A percentile compares a stretch with the other conserved stretches of the same genome.
phyloP scores from a whole-genome alignment of 2,113 vertebrate species.

The Hyperopisus bebe region DNA sequence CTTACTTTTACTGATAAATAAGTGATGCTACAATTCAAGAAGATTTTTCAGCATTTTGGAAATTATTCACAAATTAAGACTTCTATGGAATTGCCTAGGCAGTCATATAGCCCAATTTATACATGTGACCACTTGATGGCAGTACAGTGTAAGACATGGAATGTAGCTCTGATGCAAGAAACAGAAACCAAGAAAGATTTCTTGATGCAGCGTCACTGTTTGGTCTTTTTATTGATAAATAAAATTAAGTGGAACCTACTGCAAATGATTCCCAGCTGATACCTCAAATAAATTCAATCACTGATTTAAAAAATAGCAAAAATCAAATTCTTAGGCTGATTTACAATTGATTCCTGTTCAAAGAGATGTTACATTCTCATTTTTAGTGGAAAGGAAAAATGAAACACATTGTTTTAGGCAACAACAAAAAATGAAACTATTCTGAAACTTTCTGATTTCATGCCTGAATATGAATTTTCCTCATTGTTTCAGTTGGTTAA shows the following conservation, averaged over 20 bases:
- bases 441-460: neutral
- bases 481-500: neutral
- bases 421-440: neutral
- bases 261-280: neutral
- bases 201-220: neutral
- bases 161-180: neutral
- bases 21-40: neutral
- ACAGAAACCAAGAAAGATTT: neutral
- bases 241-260: neutral
- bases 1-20: neutral
- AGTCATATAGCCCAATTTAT: neutral
- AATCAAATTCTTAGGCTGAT: neutral
- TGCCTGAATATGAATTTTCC: neutral
- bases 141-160: conserved; percentile 5
- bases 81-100: neutral
- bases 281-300: neutral
- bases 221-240: neutral
- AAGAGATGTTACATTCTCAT: neutral
- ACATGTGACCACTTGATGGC: neutral
- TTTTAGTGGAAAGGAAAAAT: neutral
- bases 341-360: neutral
- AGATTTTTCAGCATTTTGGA: neutral
- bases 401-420: neutral
- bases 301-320: neutral
- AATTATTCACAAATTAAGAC: neutral